Evolutionary conservation across 2,888 invertebrate species (phyloP).

Genomic region (Galeruca laticollis): DNA sequence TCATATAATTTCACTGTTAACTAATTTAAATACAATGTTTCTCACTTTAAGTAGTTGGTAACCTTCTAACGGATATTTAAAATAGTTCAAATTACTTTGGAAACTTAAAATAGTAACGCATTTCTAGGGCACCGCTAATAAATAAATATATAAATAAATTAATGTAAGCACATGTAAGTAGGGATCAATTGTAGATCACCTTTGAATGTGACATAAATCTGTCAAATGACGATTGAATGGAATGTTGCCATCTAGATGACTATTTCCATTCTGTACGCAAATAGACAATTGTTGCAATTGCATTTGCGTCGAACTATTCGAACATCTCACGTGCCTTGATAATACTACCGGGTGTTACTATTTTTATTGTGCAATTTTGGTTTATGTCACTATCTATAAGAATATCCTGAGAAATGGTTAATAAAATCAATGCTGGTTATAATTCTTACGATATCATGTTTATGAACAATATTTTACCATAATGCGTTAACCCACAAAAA

Average conservation of each 20-base stretch:
- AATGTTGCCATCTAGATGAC: slow-evolving; percentile 47
- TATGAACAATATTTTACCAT: no score
- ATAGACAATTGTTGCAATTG: slow-evolving; percentile 52
- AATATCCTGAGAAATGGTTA: not conserved
- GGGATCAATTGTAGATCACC: slow-evolving; percentile 30
- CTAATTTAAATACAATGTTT: no score
- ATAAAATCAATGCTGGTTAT: no score
- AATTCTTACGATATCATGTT: no score
- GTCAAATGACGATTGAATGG: slow-evolving; percentile 43
- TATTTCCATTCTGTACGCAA: slow-evolving; percentile 55
- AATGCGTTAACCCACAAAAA: no score
- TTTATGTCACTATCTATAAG: not conserved
- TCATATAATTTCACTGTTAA: no score
- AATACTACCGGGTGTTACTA: slow-evolving; percentile 17
- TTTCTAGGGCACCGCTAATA: slow-evolving; percentile 15
- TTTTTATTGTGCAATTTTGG: slow-evolving; percentile 1
- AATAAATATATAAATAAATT: slow-evolving; percentile 17
- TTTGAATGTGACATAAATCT: slow-evolving; percentile 46
- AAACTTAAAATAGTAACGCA: slow-evolving; percentile 7
- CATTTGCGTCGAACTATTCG: slow-evolving; percentile 46
- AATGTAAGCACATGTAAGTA: slow-evolving; percentile 8
- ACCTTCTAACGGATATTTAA: not conserved
- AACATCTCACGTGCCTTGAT: slow-evolving; percentile 32
- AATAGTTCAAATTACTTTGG: not conserved
- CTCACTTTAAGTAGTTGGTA: no score